Evolutionary conservation across 2,113 vertebrate genomes (phyloP).

Genomic region (Calonectris borealis): DNA sequence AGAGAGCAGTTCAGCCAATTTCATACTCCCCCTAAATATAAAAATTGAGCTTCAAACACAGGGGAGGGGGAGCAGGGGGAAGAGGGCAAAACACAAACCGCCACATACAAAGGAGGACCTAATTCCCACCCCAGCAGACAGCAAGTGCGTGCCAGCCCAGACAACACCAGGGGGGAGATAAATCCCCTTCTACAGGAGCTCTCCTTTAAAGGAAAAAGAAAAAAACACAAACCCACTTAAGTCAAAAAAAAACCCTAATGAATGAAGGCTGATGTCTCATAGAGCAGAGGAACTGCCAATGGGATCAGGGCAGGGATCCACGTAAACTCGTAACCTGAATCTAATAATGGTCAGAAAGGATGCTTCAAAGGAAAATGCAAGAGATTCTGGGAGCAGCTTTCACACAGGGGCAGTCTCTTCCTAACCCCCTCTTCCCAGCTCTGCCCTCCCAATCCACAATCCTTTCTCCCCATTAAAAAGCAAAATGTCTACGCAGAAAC

Average conservation of each 20-base stretch:
- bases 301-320: background rate
- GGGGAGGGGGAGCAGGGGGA: background rate
- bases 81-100: background rate
- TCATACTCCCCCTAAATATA: slow-evolving; percentile 52
- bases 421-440: background rate
- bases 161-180: background rate
- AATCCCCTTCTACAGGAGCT: background rate
- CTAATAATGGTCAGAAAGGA: background rate
- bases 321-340: background rate
- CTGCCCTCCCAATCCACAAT: background rate
- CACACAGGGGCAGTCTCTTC: background rate
- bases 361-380: background rate
- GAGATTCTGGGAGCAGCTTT: background rate
- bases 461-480: background rate
- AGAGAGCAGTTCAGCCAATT: slow-evolving; percentile 42
- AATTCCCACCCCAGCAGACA: slow-evolving; percentile 17
- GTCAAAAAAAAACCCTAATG: background rate
- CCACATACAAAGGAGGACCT: slow-evolving; percentile 1
- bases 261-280: background rate
- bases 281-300: background rate
- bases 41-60: slow-evolving; percentile 29
- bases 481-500: background rate
- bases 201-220: background rate
- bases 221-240: background rate
- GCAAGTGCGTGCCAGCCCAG: background rate